Base-by-base conservation (phyloP, 2,113 vertebrate species). In the Passer domesticus region DNA sequence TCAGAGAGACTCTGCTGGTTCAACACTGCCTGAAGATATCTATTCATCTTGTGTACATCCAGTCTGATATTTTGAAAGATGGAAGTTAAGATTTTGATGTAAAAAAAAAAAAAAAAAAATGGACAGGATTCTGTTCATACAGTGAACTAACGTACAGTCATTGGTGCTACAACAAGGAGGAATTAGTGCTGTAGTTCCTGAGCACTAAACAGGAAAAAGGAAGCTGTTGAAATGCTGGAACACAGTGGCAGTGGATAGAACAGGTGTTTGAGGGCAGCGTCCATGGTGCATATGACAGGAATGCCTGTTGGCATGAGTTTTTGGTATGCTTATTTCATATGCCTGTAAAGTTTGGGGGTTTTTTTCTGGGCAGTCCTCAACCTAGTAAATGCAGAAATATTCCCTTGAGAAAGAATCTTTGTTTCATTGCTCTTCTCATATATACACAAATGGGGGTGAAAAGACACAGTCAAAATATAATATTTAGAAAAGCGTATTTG, bases 11-110 rank as follows among this genome's bases (percentile, higher is more conserved):
- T 87, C 72, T 91, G 78, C 75, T 75, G 75, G 66, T 75, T 92
- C 87, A 82, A 39, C 82, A 64, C 20, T 58, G 95, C 97, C 94
- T 93, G 84, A 44, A 95, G 96, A 78, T 49, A 95, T 53, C 87
- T 89, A 33, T 96, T 95, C 76, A 55, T 95, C 87, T 89, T 94
- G 66, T 94, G 55, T 56, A 95, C 67, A 78, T 37, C 31, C 60
- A 46, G 25, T 47, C 78, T 95, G 89, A 35, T 94, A 52, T 88
- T 95, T 94, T 60, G 59, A 92, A 96, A 94, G 79, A 92, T 88
- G 50, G 56, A 35, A 95, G 67, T 89, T 95, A 87, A 58, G 70
- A 55, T 89, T 92, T 66, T 72, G 58, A 67, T 95, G 59, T 5
- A 27, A 63, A 88, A 89, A 52, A 76, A 50, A 68, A 77, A 70